Base-by-base conservation (phyloP, 2,888 invertebrate species). In the Drosophila sordidapex region DNA sequence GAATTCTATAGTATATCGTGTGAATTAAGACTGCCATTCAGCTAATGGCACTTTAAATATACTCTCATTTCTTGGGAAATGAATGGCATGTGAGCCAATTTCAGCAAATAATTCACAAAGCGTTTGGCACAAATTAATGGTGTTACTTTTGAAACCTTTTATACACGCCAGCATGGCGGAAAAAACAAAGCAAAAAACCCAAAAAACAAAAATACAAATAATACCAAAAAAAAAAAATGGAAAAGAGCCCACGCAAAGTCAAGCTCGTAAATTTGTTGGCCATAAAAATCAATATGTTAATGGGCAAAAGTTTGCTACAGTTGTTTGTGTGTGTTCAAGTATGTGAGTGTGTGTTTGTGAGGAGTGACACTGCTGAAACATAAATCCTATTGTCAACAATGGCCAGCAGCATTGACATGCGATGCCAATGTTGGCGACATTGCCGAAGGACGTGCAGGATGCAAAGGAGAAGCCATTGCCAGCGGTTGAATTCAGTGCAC, bases 241-340 rank as follows among this genome's bases (percentile, higher is more conserved):
- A 13, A 46, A 49, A 43, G 38, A 52, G 59, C 70, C 80, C 69
- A 78, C 70, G 78, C 75, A 85, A 72, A 69, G 71, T 70, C 74
- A 72, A 60, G 77, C 77, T 80, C 83, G 87, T 89, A 86, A 89
- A 85, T 86, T 85, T 87, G 80, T 80, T 77, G 81, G 88, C 85
- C 74, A 85, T 86, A 86, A 86, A 86, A 86, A 86, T 86, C 85
- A 86, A 86, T 86, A 86, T 89, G 90, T 84, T 89, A 87, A 86
- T 86, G 82, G 88, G 64, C 81, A 61, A 80, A 87, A 87, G 69
- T 85, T 87, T 75, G 77, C 65, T 68, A 73, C 85, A 79, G 43
- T 64, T 79, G 35, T 56, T 63, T 59, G 70, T 53, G 43, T 62
- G 43, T 56, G 15, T 64, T 53, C 48, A 29, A 53, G 52, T 63